These are phyloP conservation scores for Corvus moneduloides DNA, from an alignment of 2,113 vertebrate species.

Conservation along the genomic window DNA sequence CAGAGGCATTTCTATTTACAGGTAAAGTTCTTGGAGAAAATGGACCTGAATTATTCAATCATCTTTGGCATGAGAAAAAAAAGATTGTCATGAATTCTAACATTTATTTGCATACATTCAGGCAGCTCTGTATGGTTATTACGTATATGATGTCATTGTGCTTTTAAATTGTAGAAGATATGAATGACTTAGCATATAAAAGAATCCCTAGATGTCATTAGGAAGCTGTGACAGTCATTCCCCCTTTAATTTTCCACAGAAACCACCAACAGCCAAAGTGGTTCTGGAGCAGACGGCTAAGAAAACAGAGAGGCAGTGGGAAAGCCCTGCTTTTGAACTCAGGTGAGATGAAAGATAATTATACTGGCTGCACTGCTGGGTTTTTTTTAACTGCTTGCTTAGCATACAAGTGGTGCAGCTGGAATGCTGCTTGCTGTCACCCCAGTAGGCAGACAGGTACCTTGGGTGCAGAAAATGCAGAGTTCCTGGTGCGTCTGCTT, in stretches of 20 bases:
- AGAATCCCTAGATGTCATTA: slow-evolving; percentile 15
- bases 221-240: slow-evolving; percentile 3
- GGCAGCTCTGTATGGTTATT: background rate
- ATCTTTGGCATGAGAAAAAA: slow-evolving; percentile 19
- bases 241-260: slow-evolving; percentile 31
- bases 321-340: slow-evolving; percentile 28
- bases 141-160: background rate
- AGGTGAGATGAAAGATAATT: slow-evolving; percentile 32
- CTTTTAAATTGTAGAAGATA: slow-evolving; percentile 26
- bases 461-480: background rate
- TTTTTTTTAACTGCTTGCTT: background rate
- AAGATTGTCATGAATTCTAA: background rate
- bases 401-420: background rate
- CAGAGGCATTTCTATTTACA: background rate
- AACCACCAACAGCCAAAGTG: background rate
- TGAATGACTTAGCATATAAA: slow-evolving; percentile 30
- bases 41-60: background rate
- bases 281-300: background rate
- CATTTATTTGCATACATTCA: background rate
- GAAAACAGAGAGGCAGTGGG: slow-evolving; percentile 8
- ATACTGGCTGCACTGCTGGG: background rate
- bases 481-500: background rate
- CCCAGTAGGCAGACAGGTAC: slow-evolving; percentile 26
- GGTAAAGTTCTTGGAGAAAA: background rate
- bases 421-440: slow-evolving; percentile 36